Conservation (phyloP, 2,797 vertebrate species). For the Anguilla obscura region DNA sequence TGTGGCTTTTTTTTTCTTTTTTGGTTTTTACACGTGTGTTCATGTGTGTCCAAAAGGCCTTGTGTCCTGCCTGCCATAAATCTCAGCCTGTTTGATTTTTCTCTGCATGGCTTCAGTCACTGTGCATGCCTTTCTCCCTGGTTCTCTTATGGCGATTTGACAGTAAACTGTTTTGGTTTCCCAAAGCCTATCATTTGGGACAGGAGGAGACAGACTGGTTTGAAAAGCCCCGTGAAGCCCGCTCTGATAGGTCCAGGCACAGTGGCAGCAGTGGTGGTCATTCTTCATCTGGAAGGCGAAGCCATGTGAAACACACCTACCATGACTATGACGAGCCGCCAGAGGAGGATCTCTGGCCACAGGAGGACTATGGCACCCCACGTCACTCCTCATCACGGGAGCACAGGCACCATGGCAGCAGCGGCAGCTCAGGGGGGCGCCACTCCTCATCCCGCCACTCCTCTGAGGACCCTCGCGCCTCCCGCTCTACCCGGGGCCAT, state of each 20-base stretch:
- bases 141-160: slow-evolving; percentile 78
- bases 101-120: slow-evolving; percentile 83
- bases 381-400: slow-evolving; percentile 79
- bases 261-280: slow-evolving; percentile 75
- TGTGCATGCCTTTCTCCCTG: slow-evolving; percentile 70
- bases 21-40: slow-evolving; percentile 32
- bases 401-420: slow-evolving; percentile 86
- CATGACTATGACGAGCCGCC: slow-evolving; percentile 95
- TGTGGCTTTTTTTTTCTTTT: slow-evolving; percentile 24
- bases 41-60: slow-evolving; percentile 45
- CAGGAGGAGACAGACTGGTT: slow-evolving; percentile 99
- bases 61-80: slow-evolving; percentile 55
- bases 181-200: slow-evolving; percentile 99
- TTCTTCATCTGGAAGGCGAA: slow-evolving; percentile 85
- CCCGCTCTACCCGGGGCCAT: slow-evolving; percentile 83
- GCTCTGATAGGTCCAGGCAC: slow-evolving; percentile 88
- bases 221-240: slow-evolving; percentile 91
- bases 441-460: slow-evolving; percentile 80
- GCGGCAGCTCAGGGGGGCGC: slow-evolving; percentile 76
- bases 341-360: slow-evolving; percentile 90
- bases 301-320: slow-evolving; percentile 90
- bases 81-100: slow-evolving; percentile 63
- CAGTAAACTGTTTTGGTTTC: slow-evolving; percentile 93
- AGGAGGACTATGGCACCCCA: slow-evolving; percentile 85
- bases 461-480: slow-evolving; percentile 79